Base-by-base conservation (phyloP, 2,888 invertebrate species). In the Dusona sp. region DNA sequence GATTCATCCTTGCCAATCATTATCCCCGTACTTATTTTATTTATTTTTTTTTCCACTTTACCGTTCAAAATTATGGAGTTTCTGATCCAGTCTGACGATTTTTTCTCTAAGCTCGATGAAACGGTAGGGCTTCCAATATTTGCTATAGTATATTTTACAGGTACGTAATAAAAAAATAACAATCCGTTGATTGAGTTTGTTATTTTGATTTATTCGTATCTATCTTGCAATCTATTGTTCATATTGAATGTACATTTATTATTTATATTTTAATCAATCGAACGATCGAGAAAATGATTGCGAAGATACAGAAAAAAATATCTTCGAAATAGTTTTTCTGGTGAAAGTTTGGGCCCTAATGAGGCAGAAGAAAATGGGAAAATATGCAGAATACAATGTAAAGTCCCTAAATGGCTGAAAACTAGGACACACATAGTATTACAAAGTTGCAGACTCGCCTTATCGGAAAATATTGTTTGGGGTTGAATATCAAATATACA, bases 391-490 rank as follows among this genome's bases (percentile, higher is more conserved):
- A 65, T 73, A 79, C 68, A 45, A 68, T 45, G 57, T 80, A 64
- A 77, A 54, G 36, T 83, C 42, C 29, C 16, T 3, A 51, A 42
- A 38, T 45, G 25, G 48, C 8, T 54, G 64, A 65, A 72, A 75
- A 38, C 36, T 61, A 13, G 57, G 38, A 79, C 42, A 16, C 29
- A 64, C 16, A 16, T 25, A 11, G 42, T 48, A 33, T 48, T 61
- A 83, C 75, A 67, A n/a, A 57, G 83, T 79, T 51, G 42, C 33
- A n/a, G n/a, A 38, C 51, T 67, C 25, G 73, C 65, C 64, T 79
- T 83, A 83, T 83, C 83, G 65, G 45, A 11, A 45, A 57, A 75
- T 79, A 65, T 78, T 61, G 70, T 3, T n/a, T 36, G 79, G 42
- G 77, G 79, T 73, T 72, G 73, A 74, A 48, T n/a, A n/a, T n/a